Conservation (phyloP, 2,113 vertebrate species). For the Orthonyx spaldingii region DNA sequence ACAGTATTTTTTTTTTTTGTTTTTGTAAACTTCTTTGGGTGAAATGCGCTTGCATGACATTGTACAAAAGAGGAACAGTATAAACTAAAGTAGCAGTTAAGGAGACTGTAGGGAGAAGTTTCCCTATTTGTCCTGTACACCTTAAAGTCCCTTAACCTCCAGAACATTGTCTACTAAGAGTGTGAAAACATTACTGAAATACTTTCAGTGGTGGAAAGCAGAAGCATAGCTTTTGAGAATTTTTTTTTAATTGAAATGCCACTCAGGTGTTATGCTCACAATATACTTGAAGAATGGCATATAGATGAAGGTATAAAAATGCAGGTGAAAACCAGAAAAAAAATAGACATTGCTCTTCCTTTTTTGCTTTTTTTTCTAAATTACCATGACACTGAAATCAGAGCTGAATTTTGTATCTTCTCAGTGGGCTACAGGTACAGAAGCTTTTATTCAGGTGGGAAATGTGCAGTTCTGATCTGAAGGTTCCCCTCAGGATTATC, state of each 20-base stretch:
- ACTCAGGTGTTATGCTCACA: not conserved
- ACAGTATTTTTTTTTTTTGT: accelerated
- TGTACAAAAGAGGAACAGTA: not conserved
- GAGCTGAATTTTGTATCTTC: not conserved
- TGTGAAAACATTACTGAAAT: not conserved
- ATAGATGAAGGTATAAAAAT: not conserved
- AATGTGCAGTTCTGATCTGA: not conserved
- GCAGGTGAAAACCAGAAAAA: not conserved
- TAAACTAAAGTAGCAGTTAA: not conserved
- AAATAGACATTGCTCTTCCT: accelerated
- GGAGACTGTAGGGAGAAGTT: not conserved
- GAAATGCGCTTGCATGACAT: not conserved
- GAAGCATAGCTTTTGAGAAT: not conserved
- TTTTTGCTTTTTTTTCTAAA: not conserved
- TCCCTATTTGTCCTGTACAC: not conserved
- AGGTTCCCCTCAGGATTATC: not conserved
- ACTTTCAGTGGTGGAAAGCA: not conserved
- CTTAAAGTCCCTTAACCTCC: not conserved
- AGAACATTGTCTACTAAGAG: not conserved
- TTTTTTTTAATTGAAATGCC: not conserved
- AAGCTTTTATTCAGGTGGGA: not conserved
- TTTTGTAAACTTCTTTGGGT: not conserved
- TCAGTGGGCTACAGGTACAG: not conserved
- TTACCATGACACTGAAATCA: not conserved
- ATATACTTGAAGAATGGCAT: not conserved